Base-by-base conservation (phyloP, 35 echinoderm and acorn worm species). In the Hemicentrotus pulcherrimus region DNA sequence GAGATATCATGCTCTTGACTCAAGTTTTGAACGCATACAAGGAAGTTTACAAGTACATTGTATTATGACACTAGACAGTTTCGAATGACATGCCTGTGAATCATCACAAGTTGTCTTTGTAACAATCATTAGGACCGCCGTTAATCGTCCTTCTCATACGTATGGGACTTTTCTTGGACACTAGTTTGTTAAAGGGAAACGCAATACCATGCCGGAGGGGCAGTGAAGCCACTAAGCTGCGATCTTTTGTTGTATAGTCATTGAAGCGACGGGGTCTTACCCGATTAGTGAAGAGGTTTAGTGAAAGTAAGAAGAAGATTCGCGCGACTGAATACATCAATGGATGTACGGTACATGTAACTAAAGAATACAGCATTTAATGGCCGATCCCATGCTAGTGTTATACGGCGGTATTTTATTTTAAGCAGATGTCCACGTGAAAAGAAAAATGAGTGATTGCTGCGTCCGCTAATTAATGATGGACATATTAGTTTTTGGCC, bases 271-370 rank as follows among this genome's bases (percentile, higher is more conserved):
- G 15, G 19, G 88, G 88, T 90, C 88, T 90, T 90, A 90, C 31
- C 88, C 88, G 88, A 90, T 90, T 90, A 90, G 88, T 30, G 88
- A 90, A n/a, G 88, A 22, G 88, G 88, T 90, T 90, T 90, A 90
- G 33, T 22, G 88, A 47, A 90, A 33, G 88, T 47, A 90, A 47
- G 88, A 86, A 86, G 86, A 47, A 47, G 88, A 90, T 90, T 90
- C 32, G 32, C 65, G 65, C 65, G 65, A n/a, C 19, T 78, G 18
- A 78, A 24, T 78, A 78, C 18, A 71, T 71, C 18, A 24, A 28
- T 71, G 2, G 18, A 65, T 1, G 19, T 71, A 71, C 22, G 24
- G 61, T 71, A 22, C 19, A n/a, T 28, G 65, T 8, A 78, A 19
- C 16, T 28, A 28, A 70, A 4, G 15, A 70, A 78, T 78, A 78